These are phyloP conservation scores for Podarcis lilfordi DNA, from an alignment of 2,797 vertebrate genomes.

Conservation along the genomic window DNA sequence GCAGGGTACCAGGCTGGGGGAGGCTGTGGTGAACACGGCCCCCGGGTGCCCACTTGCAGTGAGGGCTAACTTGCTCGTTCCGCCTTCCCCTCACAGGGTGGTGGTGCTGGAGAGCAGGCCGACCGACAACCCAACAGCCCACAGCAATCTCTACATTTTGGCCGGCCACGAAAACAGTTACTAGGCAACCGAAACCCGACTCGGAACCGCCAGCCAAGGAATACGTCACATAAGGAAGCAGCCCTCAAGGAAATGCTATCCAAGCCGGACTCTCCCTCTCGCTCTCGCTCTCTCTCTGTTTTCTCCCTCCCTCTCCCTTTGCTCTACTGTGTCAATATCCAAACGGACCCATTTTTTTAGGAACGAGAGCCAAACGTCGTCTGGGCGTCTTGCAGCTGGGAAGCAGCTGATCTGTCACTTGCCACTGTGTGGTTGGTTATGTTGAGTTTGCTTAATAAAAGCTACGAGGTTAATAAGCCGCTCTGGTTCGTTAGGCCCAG, in stretches of 20 bases:
- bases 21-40: not conserved
- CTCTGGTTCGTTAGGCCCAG: constrained; percentile 69
- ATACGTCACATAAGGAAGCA: constrained; percentile 42
- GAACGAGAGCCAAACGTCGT: constrained; percentile 61
- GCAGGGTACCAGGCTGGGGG: no score
- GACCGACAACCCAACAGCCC: constrained; percentile 91
- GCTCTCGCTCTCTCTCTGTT: constrained; percentile 39
- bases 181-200: constrained; percentile 75
- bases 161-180: constrained; percentile 99
- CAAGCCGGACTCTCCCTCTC: constrained; percentile 45
- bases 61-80: not conserved
- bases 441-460: constrained; percentile 85
- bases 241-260: constrained; percentile 51
- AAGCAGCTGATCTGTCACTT: constrained; percentile 81
- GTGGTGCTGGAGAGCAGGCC: constrained; percentile 97
- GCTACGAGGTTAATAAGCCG: constrained; percentile 76
- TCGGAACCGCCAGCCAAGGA: constrained; percentile 43
- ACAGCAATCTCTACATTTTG: constrained; percentile 98
- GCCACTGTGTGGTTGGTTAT: constrained; percentile 85
- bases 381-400: constrained; percentile 77
- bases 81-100: constrained; percentile 81
- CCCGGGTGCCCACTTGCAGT: rapidly evolving
- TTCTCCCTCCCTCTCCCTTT: constrained; percentile 41
- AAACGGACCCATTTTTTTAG: constrained; percentile 58
- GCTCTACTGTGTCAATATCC: constrained; percentile 36